Evolutionary conservation across 1,140 invertebrate species (phyloP).

Genomic region (Anadara kagoshimensis): DNA sequence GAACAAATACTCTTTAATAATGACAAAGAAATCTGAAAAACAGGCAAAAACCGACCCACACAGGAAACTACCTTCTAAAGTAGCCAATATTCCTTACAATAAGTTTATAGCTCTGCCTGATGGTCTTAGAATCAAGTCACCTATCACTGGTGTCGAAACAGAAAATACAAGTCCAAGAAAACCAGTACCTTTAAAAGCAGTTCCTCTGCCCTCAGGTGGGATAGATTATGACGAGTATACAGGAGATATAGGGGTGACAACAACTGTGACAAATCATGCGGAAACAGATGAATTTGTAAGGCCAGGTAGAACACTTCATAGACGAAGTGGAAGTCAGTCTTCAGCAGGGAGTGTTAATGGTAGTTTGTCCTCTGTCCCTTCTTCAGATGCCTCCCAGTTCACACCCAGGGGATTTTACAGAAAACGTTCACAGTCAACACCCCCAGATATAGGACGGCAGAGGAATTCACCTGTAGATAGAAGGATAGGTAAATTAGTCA

Average conservation of each 20-base stretch:
- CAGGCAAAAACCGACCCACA: too few species aligned
- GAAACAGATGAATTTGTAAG: conserved; percentile 31
- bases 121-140: conserved; percentile 44
- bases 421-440: conserved; percentile 40
- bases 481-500: conserved; percentile 29
- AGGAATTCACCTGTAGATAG: conserved; percentile 36
- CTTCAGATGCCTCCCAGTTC: conserved; percentile 21
- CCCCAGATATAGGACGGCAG: conserved; percentile 38
- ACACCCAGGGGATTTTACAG: conserved; percentile 29
- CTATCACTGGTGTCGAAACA: conserved; percentile 13
- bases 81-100: conserved; percentile 43
- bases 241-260: conserved; percentile 24
- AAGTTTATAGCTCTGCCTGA: conserved; percentile 57
- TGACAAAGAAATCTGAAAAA: too few species aligned
- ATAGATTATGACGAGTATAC: not conserved
- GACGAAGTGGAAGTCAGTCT: conserved; percentile 32
- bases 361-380: conserved; percentile 26
- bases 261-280: conserved; percentile 27
- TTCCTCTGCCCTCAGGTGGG: conserved; percentile 31
- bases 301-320: conserved; percentile 19
- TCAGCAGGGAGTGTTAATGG: conserved; percentile 31
- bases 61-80: not conserved
- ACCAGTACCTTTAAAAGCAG: conserved; percentile 49
- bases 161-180: conserved; percentile 32
- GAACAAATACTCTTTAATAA: too few species aligned